Base-by-base conservation (phyloP, 2,888 invertebrate species). In the Campopleginae sp. region DNA sequence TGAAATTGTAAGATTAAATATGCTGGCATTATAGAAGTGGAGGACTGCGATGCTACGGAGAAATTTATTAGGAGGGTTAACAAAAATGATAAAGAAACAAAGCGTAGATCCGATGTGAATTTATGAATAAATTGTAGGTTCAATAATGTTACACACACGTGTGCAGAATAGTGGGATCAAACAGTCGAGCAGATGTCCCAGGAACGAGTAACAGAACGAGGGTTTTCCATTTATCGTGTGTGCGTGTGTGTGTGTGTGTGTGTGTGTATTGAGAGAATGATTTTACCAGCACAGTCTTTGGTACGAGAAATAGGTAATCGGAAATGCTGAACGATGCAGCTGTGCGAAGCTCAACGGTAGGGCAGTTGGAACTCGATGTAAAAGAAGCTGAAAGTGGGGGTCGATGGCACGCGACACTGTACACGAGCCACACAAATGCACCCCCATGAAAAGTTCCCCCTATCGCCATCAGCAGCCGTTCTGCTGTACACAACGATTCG, bases 391-490 rank as follows among this genome's bases (percentile, higher is more conserved):
- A 61, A 63, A 83, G 89, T 88, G 90, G 90, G 90, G 89, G 74
- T 86, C 75, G 76, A 82, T 88, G 90, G 89, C 90, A 90, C 90
- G 89, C 90, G 89, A 90, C 90, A 85, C 42, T 31, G 14, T 48
- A 27, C 48, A 72, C 68, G 51, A 63, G 66, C 58, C 61, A 51
- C 58, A 58, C 58, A 58, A 58, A 58, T 19, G 68, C 75, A 76
- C 79, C 85, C 85, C 76, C 82, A 61, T 82, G 48, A 61, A 48
- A 58, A 80, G 42, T 83, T 86, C 65, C 70, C 75, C 82, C 61
- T 66, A 46, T 31, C 65, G 51, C 38, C 51, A 23, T 48, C 31
- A 23, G 84, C 80, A 78, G 74, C 72, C 84, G 77, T 46, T 12
- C 79, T 33, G 4, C n/a, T 46, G 8, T 48, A 19, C 44, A 65